phyloP scores from a whole-genome alignment of 2,888 invertebrate species.

The Campoplex capitator region DNA sequence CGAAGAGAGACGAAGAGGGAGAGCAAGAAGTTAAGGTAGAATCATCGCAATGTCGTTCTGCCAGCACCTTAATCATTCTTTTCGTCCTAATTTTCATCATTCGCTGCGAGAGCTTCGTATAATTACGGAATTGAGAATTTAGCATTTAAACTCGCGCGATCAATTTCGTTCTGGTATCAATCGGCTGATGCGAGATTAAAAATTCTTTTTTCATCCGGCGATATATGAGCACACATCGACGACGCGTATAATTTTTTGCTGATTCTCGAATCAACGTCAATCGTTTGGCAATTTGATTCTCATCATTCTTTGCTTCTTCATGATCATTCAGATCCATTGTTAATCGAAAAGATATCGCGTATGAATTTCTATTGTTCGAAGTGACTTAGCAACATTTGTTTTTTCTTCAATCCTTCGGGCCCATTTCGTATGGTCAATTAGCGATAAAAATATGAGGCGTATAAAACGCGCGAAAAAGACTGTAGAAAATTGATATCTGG shows the following conservation, averaged over 20 bases:
- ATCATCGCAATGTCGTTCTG: slow-evolving; percentile 26
- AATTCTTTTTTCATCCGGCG: neutral
- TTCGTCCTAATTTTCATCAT: slow-evolving; percentile 20
- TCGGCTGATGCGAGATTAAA: too few relatives aligned
- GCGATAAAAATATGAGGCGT: neutral
- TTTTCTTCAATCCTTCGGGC: neutral
- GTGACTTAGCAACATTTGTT: slow-evolving; percentile 15
- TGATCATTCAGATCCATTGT: neutral
- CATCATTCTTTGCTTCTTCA: neutral
- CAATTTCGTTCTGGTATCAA: too few relatives aligned
- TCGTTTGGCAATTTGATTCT: neutral
- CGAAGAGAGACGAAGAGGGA: slow-evolving; percentile 7
- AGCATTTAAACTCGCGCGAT: neutral
- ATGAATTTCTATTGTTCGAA: slow-evolving; percentile 4
- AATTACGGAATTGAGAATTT: neutral
- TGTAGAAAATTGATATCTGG: slow-evolving; percentile 81
- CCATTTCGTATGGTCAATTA: slow-evolving; percentile 13
- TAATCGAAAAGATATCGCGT: neutral
- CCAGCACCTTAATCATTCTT: slow-evolving; percentile 30
- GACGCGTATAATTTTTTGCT: neutral
- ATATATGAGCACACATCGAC: too few relatives aligned
- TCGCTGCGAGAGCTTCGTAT: neutral
- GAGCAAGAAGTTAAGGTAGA: slow-evolving; percentile 22
- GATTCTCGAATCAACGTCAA: neutral
- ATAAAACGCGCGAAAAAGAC: slow-evolving; percentile 39